Conservation (phyloP, 2,888 invertebrate genomes). For the Megalurothrips usitatus region DNA sequence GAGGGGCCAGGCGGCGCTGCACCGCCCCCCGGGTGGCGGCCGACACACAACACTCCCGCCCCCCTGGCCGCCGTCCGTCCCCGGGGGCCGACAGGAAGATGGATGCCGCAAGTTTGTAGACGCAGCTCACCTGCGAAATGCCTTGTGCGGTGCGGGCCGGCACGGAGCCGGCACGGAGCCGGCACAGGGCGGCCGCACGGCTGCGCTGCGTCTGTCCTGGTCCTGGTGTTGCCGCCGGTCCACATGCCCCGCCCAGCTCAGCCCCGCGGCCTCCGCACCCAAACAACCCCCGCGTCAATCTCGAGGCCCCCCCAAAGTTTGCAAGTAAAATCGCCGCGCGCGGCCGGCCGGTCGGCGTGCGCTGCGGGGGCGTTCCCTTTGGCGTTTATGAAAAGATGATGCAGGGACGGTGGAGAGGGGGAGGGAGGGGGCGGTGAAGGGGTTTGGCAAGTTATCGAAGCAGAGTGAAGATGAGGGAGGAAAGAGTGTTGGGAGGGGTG, state of each 20-base stretch:
- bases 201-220: too few relatives aligned
- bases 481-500: background rate
- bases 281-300: background rate
- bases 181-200: too few relatives aligned
- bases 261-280: background rate
- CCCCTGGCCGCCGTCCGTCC: background rate
- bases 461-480: background rate
- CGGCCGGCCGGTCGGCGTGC: background rate
- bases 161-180: too few relatives aligned
- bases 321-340: slow-evolving; percentile 10
- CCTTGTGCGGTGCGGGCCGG: background rate
- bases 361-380: background rate
- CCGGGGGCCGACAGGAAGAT: slow-evolving; percentile 14
- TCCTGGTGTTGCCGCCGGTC: too few relatives aligned
- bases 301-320: background rate
- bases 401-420: background rate
- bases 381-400: slow-evolving; percentile 10
- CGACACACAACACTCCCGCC: background rate
- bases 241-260: background rate
- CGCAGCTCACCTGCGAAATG: slow-evolving; percentile 7
- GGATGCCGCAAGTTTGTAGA: slow-evolving; percentile 17
- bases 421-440: background rate
- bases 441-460: slow-evolving; percentile 11
- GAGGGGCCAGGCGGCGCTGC: background rate
- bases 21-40: background rate